Conservation (phyloP, 2,888 invertebrate species). For the Blastobasis lacticolella region DNA sequence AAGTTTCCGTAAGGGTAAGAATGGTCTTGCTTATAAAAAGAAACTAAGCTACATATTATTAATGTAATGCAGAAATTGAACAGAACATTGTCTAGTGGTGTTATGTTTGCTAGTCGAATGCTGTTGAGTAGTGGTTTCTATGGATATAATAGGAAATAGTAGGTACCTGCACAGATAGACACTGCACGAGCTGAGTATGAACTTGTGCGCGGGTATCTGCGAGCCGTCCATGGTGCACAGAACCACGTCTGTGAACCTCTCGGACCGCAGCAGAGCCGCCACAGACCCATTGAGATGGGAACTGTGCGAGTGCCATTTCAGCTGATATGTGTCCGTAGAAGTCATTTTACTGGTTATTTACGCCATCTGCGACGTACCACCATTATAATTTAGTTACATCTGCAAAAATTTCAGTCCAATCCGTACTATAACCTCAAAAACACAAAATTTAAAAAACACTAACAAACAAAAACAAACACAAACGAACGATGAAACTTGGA, state of each 20-base stretch:
- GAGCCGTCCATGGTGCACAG: conserved; percentile 85
- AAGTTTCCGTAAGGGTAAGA: too few species aligned
- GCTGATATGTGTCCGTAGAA: conserved; percentile 85
- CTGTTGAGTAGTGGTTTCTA: too few species aligned
- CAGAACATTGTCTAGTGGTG: too few species aligned
- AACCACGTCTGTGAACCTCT: conserved; percentile 87
- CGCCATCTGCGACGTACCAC: conserved; percentile 19
- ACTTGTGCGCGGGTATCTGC: conserved; percentile 89
- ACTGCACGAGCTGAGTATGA: conserved; percentile 88
- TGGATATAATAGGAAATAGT: too few species aligned
- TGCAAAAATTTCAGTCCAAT: too few species aligned
- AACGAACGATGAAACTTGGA: neutral
- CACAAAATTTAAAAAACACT: neutral
- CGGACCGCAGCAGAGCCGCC: conserved; percentile 83
- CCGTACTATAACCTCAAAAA: neutral
- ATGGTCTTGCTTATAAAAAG: too few species aligned
- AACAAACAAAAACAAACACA: neutral
- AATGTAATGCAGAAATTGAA: too few species aligned
- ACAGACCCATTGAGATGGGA: conserved; percentile 88
- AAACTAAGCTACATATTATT: too few species aligned
- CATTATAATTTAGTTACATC: too few species aligned
- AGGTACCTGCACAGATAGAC: conserved; percentile 47
- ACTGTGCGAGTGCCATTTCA: conserved; percentile 92
- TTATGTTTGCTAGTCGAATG: too few species aligned
- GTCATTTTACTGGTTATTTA: conserved; percentile 43